Base-by-base conservation (phyloP, 2,888 invertebrate species). In the Mythimna impura region DNA sequence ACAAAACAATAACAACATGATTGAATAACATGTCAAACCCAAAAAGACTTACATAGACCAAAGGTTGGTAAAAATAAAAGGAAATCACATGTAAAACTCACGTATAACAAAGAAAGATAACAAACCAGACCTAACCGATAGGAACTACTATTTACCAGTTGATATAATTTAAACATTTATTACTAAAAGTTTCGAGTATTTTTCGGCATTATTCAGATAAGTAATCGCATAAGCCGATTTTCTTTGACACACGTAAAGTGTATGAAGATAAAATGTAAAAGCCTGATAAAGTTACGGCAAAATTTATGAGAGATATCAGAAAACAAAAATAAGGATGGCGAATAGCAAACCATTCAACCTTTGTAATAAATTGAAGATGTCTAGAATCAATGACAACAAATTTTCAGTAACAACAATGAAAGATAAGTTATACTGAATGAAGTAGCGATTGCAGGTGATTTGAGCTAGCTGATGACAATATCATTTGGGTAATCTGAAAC, bases 181-280 rank as follows among this genome's bases (percentile, higher is more conserved):
- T 71, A 63, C 14, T 58, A 54, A 79, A 71, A 65, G 36, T 64
- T 80, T 30, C 57, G 55, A 60, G 62, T 68, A 52, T 77, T 69
- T 77, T 76, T 67, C 50, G 30, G 65, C 54, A 71, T 78, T 67
- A 78, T 65, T 22, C 20, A 65, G 74, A 78, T 80, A 78, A 14
- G 74, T 62, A 68, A 82, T 78, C 82, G 9, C 22, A 65, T 78
- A 82, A 82, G 67, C 79, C 67, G 75, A 74, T 68, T 78, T 78
- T 55, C n/a, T 67, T 73, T 55, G 69, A 81, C 64, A 69, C 81
- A 60, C 50, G 61, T 58, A 36, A 52, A 65, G 9, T 40, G 43
- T 55, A n/a, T 20, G 17, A 50, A 58, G 60, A 72, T 60, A 62
- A 50, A 63, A 66, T 55, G 30, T 47, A 55, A 60, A 55, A 69